Base-by-base conservation (phyloP, 2,797 vertebrate species). In the Amblyopsis hoosieri region DNA sequence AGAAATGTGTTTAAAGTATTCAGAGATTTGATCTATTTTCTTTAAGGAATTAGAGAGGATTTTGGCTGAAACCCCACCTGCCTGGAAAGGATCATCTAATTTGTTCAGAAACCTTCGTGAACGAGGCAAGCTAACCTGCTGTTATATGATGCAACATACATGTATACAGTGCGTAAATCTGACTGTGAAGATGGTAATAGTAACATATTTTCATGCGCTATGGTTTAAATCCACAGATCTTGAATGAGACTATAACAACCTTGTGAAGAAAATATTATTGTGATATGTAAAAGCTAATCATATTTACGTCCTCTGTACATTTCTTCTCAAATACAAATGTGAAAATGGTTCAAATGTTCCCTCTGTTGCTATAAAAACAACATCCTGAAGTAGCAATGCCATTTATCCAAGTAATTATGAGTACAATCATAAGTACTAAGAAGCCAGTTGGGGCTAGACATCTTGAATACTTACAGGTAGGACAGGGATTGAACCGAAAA, bases 11-110 rank as follows among this genome's bases (percentile, higher is more conserved):
- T 71, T 61, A 76, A 70, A 68, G 59, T 55, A 84, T 58, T 53
- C 46, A 73, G 57, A 79, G 63, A 84, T 80, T 52, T 79, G 46
- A 74, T 69, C 3, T 29, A 73, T 85, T 87, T 85, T 65, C 70
- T 73, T 80, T 31, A 78, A 99, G 97, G 97, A 99, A 68, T 89
- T 98, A 82, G 95, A 94, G 80, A 93, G 94, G 76, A 94, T 96
- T 70, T 92, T 98, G 66, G 88, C 92, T 84, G 95, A 96, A 79
- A 98, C 96, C 0, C 97, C 96, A 57, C 93, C 97, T 63, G 93
- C 97, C 92, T 96, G 95, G 92, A 98, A 96, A 92, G 97, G 97
- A 80, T 96, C 96, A 68, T 98, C 96, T 55, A 93, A 94, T 87
- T 87, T 99, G 77, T 99, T 99, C 83, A 90, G 97, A 85, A 96